Conservation (phyloP, 1,140 invertebrate genomes). For the Caerostris darwini region DNA sequence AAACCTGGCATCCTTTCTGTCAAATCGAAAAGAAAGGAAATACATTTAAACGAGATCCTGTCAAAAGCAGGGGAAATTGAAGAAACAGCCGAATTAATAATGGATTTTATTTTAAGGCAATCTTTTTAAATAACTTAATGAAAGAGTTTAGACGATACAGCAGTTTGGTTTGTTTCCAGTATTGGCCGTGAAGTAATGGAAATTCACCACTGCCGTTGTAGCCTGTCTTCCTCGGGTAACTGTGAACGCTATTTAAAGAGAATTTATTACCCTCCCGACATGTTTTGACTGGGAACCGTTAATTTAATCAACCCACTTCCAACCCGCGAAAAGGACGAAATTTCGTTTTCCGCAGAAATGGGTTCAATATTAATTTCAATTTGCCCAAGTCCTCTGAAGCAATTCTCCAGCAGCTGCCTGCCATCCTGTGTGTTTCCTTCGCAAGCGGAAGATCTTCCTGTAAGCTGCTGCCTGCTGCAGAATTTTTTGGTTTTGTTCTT, state of each 20-base stretch:
- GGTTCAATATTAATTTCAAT: conserved; percentile 78
- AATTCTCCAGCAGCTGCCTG: conserved; percentile 22
- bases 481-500: not conserved
- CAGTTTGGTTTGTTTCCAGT: conserved; percentile 9
- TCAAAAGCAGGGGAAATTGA: not conserved
- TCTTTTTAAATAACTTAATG: conserved; percentile 40
- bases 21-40: not conserved
- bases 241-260: conserved; percentile 72
- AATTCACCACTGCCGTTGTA: not conserved
- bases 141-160: not conserved
- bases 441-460: conserved; percentile 24
- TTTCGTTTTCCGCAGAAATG: conserved; percentile 70
- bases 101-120: conserved; percentile 24
- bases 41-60: not conserved
- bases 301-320: conserved; percentile 63
- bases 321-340: conserved; percentile 31
- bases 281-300: conserved; percentile 71
- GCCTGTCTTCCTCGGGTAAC: conserved; percentile 46
- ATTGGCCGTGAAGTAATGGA: conserved; percentile 35
- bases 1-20: not conserved
- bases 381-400: conserved; percentile 53
- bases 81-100: conserved; percentile 20
- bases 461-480: not conserved
- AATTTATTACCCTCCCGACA: conserved; percentile 56
- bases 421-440: conserved; percentile 1